A percentile compares a stretch with the other conserved stretches of the same genome.
phyloP scores from a whole-genome alignment of 2,797 vertebrate species.

The Alcedo quadribrachys region DNA sequence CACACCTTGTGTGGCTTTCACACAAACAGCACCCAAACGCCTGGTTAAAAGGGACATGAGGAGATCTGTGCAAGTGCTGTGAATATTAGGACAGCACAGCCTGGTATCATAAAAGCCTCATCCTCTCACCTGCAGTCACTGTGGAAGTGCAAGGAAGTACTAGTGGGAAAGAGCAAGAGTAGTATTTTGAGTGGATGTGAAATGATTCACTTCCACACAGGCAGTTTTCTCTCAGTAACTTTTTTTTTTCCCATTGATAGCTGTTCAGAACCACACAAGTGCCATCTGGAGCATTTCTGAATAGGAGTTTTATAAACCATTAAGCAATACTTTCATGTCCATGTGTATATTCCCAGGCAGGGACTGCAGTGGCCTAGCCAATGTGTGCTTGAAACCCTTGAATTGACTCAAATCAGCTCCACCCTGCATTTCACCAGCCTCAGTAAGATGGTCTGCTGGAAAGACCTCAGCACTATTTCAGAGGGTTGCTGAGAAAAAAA shows the following conservation, averaged over 20 bases:
- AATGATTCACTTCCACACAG: not conserved
- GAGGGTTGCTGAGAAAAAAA: not conserved
- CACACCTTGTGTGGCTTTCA: not conserved
- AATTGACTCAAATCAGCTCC: not conserved
- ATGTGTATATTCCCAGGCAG: not conserved
- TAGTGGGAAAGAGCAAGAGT: not conserved
- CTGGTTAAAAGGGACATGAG: not conserved
- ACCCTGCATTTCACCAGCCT: not conserved
- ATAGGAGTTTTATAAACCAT: not conserved
- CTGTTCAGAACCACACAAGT: not conserved
- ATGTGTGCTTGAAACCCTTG: not conserved
- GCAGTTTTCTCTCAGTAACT: not conserved
- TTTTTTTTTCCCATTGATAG: not conserved
- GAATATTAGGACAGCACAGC: not conserved
- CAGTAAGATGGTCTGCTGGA: not conserved
- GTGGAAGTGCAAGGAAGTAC: not conserved
- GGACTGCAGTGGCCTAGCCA: not conserved
- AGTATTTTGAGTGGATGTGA: not conserved
- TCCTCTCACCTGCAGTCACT: not conserved
- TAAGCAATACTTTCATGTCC: not conserved
- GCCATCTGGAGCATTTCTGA: conserved; percentile 23
- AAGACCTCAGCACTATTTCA: not conserved
- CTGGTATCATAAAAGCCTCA: not conserved
- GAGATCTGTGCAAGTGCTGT: not conserved
- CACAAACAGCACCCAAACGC: not conserved